Percentiles rank a stretch among this genome's conserved stretches.
Evolutionary conservation across 2,113 vertebrate genomes (phyloP).

Genomic region (Zingel zingel): DNA sequence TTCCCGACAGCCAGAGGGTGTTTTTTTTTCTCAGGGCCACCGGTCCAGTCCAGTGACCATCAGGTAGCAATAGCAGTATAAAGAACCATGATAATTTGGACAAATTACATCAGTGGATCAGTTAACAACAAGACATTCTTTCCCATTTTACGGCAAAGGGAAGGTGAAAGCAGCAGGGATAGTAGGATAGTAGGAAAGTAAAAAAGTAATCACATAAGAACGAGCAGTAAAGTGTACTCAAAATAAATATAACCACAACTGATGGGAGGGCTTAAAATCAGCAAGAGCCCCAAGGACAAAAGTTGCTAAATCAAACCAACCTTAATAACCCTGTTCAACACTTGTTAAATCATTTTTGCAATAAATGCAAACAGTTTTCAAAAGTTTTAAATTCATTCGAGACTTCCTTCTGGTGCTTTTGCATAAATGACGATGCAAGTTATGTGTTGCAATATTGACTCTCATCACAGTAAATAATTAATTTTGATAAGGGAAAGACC

Average conservation of each 20-base stretch:
- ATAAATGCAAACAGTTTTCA: too few relatives aligned
- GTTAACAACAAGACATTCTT: neutral
- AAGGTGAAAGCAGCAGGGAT: neutral
- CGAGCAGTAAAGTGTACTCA: neutral
- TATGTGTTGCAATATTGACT: too few relatives aligned
- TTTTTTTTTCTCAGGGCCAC: conserved; percentile 5
- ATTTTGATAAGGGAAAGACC: neutral
- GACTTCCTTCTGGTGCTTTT: too few relatives aligned
- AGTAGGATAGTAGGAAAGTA: neutral
- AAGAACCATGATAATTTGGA: conserved; percentile 31
- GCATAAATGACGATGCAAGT: too few relatives aligned
- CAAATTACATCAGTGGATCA: conserved; percentile 19
- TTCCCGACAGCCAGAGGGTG: conserved; percentile 15
- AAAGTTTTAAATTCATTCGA: too few relatives aligned
- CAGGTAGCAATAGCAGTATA: conserved; percentile 49
- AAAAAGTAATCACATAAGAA: neutral
- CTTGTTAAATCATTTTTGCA: neutral
- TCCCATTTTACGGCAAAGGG: neutral
- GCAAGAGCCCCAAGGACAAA: neutral
- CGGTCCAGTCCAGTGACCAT: neutral
- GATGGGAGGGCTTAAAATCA: neutral
- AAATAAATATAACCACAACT: neutral
- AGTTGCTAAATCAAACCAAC: neutral
- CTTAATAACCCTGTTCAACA: neutral
- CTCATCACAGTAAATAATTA: too few relatives aligned